Conservation (phyloP, 2,797 vertebrate species). For the Ispidina lecontei region DNA sequence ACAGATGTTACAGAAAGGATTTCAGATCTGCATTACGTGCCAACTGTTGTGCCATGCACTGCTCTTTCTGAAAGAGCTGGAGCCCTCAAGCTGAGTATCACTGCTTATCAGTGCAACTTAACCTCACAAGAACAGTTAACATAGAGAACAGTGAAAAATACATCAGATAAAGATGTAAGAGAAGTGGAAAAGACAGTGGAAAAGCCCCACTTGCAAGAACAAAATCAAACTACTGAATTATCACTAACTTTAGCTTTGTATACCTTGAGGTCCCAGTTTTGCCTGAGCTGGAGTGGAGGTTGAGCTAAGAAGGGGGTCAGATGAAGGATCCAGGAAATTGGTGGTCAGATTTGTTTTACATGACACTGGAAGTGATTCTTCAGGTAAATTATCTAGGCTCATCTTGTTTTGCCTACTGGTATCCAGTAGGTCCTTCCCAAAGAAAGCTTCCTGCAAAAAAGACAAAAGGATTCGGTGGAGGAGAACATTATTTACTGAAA, state of each 20-base stretch:
- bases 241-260: constrained; percentile 31
- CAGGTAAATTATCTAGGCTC: constrained; percentile 84
- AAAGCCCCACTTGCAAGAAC: neutral
- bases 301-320: constrained; percentile 85
- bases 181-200: neutral
- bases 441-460: constrained; percentile 93
- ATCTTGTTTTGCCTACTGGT: constrained; percentile 92
- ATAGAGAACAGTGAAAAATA: neutral
- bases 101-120: neutral
- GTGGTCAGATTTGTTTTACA: constrained; percentile 80
- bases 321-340: constrained; percentile 85
- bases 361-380: constrained; percentile 84
- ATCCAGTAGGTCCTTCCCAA: constrained; percentile 95
- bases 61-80: neutral
- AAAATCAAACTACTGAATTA: neutral
- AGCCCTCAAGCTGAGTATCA: neutral
- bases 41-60: neutral
- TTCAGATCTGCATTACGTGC: neutral
- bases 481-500: neutral
- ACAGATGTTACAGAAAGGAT: neutral
- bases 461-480: neutral
- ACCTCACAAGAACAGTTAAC: neutral
- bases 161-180: neutral
- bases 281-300: constrained; percentile 77
- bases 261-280: constrained; percentile 88